These are phyloP conservation scores for Eptesicus fuscus DNA, from an alignment of 2,113 vertebrate species.

Conservation along the genomic window DNA sequence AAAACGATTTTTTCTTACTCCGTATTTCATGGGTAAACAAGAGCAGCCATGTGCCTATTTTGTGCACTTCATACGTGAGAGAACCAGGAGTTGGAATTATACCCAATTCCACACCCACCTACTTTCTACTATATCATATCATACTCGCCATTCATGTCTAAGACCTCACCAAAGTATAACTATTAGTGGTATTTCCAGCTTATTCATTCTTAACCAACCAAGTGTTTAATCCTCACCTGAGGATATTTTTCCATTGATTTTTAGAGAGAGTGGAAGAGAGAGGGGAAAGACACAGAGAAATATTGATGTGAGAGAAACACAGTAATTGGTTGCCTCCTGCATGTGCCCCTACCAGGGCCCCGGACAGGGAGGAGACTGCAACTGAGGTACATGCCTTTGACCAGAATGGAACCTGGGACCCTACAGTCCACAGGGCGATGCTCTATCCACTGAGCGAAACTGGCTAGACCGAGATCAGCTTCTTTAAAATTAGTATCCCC, in stretches of 20 bases:
- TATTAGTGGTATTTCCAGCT: not conserved
- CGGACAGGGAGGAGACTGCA: too few species aligned
- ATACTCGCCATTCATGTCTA: not conserved
- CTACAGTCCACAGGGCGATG: too few species aligned
- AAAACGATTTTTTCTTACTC: not conserved
- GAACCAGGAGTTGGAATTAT: not conserved
- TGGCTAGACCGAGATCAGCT: too few species aligned
- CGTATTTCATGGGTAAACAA: not conserved
- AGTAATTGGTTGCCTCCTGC: too few species aligned
- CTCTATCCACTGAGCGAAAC: too few species aligned
- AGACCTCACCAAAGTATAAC: not conserved
- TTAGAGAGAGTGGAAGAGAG: too few species aligned
- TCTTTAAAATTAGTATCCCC: constrained; percentile 46
- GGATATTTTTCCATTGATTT: too few species aligned
- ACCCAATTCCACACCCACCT: not conserved
- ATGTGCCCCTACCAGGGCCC: too few species aligned
- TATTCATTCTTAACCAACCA: not conserved
- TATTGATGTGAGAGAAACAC: too few species aligned
- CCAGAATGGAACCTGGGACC: too few species aligned
- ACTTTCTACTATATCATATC: not conserved
- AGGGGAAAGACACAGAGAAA: too few species aligned
- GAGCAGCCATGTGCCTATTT: not conserved
- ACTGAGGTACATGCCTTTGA: too few species aligned
- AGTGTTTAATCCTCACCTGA: not conserved
- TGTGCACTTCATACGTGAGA: not conserved